These are phyloP conservation scores for Athene noctua DNA, from an alignment of 2,113 vertebrate genomes.

Conservation along the genomic window DNA sequence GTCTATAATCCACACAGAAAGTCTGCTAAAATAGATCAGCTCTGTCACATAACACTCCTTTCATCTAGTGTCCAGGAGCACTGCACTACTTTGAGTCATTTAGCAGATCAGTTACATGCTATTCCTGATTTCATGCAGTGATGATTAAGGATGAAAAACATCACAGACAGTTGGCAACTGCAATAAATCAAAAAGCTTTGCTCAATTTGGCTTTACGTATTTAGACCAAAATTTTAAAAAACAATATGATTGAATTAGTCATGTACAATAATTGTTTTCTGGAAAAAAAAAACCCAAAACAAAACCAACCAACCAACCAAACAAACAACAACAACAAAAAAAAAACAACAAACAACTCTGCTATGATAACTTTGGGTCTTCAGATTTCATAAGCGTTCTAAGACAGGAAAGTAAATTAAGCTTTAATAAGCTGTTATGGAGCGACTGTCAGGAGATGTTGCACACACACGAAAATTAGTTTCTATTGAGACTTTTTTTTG, in stretches of 20 bases:
- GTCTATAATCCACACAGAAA: constrained; percentile 12
- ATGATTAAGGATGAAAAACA: constrained; percentile 50
- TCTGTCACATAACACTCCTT: constrained; percentile 12
- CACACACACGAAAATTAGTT: not conserved
- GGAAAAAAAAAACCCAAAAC: not conserved
- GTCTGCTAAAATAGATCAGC: constrained; percentile 47
- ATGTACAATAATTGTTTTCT: not conserved
- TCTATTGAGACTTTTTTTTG: not conserved
- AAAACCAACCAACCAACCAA: too few relatives aligned
- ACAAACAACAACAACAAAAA: too few relatives aligned
- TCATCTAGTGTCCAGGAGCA: constrained; percentile 41
- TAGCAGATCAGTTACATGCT: not conserved
- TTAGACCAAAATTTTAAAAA: not conserved
- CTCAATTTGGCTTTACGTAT: not conserved
- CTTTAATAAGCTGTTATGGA: not conserved
- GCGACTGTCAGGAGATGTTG: not conserved
- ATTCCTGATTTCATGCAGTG: constrained; percentile 27
- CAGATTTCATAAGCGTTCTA: not conserved
- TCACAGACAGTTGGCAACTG: not conserved
- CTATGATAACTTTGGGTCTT: not conserved
- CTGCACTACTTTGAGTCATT: constrained; percentile 13
- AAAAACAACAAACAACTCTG: not conserved
- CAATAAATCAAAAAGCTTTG: constrained; percentile 27
- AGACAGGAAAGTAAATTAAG: not conserved
- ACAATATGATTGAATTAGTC: not conserved